A percentile compares a stretch with the other conserved stretches of the same genome.
Conservation (phyloP, 2,888 invertebrate genomes). For the Chironomus tentans region DNA sequence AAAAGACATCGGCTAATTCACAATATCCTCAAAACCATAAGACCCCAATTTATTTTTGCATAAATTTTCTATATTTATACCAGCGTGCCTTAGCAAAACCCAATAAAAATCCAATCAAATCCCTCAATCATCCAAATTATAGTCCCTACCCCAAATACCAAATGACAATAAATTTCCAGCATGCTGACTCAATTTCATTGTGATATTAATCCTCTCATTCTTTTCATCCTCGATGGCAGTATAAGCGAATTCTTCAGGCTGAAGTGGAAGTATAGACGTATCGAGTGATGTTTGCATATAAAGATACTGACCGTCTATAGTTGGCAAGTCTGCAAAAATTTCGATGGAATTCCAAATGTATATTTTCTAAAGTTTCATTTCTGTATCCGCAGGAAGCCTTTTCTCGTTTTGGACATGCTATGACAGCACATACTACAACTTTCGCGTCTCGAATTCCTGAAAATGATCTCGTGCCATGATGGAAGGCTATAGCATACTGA, state of each 20-base stretch:
- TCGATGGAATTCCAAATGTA: background rate
- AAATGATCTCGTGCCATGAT: conserved; percentile 42
- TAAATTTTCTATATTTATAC: no score
- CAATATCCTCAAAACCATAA: no score
- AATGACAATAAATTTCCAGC: background rate
- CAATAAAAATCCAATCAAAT: background rate
- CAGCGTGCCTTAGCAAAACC: no score
- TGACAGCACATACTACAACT: conserved; percentile 43
- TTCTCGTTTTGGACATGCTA: conserved; percentile 39
- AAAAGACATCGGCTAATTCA: no score
- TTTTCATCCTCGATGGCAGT: background rate
- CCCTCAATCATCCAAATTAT: background rate
- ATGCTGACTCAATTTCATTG: background rate
- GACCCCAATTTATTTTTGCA: no score
- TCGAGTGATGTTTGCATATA: conserved; percentile 43
- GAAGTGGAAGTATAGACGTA: conserved; percentile 45
- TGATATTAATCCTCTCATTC: conserved; percentile 19
- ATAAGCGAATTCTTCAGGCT: conserved; percentile 18
- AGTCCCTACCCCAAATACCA: background rate
- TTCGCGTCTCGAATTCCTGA: conserved; percentile 39
- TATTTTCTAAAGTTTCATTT: background rate
- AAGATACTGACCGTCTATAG: background rate
- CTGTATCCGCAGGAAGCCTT: conserved; percentile 34
- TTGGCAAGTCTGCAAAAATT: background rate
- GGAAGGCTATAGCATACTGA: conserved; percentile 42